A percentile compares a stretch with the other conserved stretches of the same genome.
phyloP scores from a whole-genome alignment of 2,888 invertebrate species.

The Perizoma flavofasciatum region DNA sequence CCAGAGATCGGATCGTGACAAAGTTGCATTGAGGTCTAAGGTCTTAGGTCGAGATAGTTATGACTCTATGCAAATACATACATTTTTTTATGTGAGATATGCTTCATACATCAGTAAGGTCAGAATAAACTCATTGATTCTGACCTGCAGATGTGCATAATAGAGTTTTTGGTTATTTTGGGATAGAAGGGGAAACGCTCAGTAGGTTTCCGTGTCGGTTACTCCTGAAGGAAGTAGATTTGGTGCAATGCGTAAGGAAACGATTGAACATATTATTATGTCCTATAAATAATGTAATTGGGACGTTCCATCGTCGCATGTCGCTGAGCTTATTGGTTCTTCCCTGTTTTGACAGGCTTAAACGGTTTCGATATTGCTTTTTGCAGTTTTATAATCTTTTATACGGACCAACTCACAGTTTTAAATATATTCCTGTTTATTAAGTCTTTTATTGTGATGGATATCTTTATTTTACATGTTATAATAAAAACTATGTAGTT shows the following conservation, averaged over 20 bases:
- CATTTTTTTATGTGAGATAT: conserved; percentile 12
- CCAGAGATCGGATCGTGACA: conserved; percentile 23
- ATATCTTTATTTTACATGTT: no score
- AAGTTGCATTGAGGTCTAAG: conserved; percentile 22
- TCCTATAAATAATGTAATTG: conserved; percentile 50
- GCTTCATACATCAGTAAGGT: background rate
- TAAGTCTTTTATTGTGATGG: no score
- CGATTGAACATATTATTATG: conserved; percentile 28
- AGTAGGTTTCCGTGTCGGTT: no score
- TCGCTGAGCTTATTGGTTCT: conserved; percentile 29
- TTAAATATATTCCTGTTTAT: no score
- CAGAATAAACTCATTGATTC: no score
- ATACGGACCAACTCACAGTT: no score
- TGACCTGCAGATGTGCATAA: no score
- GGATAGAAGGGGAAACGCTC: no score
- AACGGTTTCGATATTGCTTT: conserved; percentile 1
- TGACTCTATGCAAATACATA: conserved; percentile 9
- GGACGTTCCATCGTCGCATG: conserved; percentile 40
- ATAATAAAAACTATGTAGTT: no score
- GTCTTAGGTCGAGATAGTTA: conserved; percentile 17
- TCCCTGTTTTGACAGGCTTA: conserved; percentile 13
- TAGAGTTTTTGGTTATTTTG: no score
- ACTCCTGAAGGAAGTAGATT: conserved; percentile 8
- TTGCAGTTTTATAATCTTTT: conserved; percentile 1
- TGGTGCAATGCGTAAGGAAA: conserved; percentile 35